These are phyloP conservation scores for Dioctria rufipes DNA, from an alignment of 2,888 invertebrate genomes.

Conservation along the genomic window DNA sequence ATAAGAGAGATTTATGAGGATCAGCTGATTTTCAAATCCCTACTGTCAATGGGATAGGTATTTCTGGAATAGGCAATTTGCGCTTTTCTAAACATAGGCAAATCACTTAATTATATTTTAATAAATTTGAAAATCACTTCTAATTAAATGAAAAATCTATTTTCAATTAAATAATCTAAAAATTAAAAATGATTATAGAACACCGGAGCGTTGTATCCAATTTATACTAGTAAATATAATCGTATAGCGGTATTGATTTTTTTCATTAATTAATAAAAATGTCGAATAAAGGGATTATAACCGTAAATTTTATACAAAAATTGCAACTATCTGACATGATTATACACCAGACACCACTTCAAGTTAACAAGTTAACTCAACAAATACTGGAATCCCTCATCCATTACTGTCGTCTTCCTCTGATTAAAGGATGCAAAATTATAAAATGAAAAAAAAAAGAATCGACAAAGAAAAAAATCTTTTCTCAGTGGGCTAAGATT, in stretches of 20 bases:
- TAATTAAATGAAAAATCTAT: no score
- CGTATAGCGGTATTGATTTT: no score
- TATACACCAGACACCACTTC: background rate
- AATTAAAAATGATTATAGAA: no score
- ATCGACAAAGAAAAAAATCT: conserved; percentile 22
- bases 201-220: background rate
- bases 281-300: conserved; percentile 1
- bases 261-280: background rate
- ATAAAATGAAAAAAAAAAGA: conserved; percentile 15
- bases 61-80: conserved; percentile 43
- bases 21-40: conserved; percentile 21
- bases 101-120: no score
- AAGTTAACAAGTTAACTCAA: no score
- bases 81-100: background rate
- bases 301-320: conserved; percentile 26
- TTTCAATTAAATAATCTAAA: no score
- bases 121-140: no score
- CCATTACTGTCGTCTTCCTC: conserved; percentile 41
- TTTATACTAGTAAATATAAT: background rate
- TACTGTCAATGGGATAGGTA: conserved; percentile 26
- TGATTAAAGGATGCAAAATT: conserved; percentile 23
- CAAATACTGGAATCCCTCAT: conserved; percentile 49
- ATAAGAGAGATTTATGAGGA: background rate
- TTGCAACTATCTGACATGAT: conserved; percentile 15
- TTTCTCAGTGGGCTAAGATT: conserved; percentile 12